Evolutionary conservation across 2,113 vertebrate species (phyloP), one percentile per base, ranked within the genome.

Genomic region (Oncorhynchus clarkii): DNA sequence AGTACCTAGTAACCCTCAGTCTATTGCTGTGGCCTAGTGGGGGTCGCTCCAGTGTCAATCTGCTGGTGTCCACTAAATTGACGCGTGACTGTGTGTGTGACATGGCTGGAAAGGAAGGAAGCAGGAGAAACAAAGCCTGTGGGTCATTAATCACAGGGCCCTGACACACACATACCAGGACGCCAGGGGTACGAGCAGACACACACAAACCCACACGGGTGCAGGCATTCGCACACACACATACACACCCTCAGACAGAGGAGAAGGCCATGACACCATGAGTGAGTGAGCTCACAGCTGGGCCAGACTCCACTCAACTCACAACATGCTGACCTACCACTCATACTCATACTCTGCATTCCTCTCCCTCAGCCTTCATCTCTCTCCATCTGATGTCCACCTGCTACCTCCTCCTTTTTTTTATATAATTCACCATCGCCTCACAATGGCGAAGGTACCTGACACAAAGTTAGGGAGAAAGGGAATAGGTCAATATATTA

Each of bases 71-170:
- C 78, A 82, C 84, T 88, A 84, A 74, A 68, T 60, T 84, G 86
- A 82, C 76, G 70, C 74, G 81, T 81, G 79, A 71, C 60, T 27
- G 26, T 60, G 67, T 79, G 83, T 88, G 85, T 88, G 90, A 91
- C 88, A 89, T 51, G 65, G 78, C 76, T 76, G 73, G 77, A 86
- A 78, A 87, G 91, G 88, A 91, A 91, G 91, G 90, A 92, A 90
- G 88, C 86, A 68, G 77, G 86, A 86, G 86, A 82, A 85, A 79
- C 86, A 80, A 76, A 75, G 82, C 86, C 86, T 81, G 82, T 57
- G 79, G 85, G 87, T 89, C 91, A 92, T 94, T 91, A 93, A 93
- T 93, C 92, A 93, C 72, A 73, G 76, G 76, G 77, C 69, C 81
- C 22, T 92, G 91, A 88, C 85, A 89, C 71, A 60, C 77, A 49